Conservation (phyloP, 2,888 invertebrate species). For the Drosophila nigricruria region DNA sequence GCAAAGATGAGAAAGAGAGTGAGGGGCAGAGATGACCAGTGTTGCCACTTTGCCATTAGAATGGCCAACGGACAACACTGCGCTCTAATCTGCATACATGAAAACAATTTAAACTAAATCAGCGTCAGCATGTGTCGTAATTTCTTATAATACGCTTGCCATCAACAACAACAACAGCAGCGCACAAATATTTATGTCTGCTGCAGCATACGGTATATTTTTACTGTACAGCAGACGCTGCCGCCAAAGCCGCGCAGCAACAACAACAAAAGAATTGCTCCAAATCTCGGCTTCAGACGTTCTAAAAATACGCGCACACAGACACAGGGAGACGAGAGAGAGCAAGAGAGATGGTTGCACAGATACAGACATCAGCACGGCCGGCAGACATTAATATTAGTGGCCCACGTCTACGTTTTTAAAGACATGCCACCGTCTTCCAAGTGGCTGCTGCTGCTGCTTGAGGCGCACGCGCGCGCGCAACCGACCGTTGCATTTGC, state of each 20-base stretch:
- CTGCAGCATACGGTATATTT: constrained; percentile 72
- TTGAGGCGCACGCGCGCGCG: constrained; percentile 59
- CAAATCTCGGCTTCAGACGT: constrained; percentile 47
- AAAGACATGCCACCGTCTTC: constrained; percentile 41
- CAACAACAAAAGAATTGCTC: constrained; percentile 55
- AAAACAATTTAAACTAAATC: constrained; percentile 50
- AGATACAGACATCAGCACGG: constrained; percentile 45
- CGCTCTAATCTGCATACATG: constrained; percentile 36
- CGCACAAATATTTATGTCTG: constrained; percentile 44
- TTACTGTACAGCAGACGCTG: constrained; percentile 58
- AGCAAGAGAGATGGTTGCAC: constrained; percentile 13
- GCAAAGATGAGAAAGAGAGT: too few relatives aligned
- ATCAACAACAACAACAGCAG: constrained; percentile 36
- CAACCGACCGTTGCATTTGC: constrained; percentile 68
- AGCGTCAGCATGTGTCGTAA: constrained; percentile 45
- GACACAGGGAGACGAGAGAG: constrained; percentile 15
- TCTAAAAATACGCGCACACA: constrained; percentile 56
- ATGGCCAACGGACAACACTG: constrained; percentile 22
- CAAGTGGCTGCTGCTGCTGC: constrained; percentile 35
- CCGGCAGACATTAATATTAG: constrained; percentile 49
- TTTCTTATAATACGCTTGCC: constrained; percentile 43
- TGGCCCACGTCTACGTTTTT: constrained; percentile 50
- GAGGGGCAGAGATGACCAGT: background rate
- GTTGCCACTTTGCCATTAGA: constrained; percentile 23
- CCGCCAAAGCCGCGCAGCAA: constrained; percentile 31